Base-by-base conservation (phyloP, 2,888 invertebrate genomes). In the Parnassius apollo region DNA sequence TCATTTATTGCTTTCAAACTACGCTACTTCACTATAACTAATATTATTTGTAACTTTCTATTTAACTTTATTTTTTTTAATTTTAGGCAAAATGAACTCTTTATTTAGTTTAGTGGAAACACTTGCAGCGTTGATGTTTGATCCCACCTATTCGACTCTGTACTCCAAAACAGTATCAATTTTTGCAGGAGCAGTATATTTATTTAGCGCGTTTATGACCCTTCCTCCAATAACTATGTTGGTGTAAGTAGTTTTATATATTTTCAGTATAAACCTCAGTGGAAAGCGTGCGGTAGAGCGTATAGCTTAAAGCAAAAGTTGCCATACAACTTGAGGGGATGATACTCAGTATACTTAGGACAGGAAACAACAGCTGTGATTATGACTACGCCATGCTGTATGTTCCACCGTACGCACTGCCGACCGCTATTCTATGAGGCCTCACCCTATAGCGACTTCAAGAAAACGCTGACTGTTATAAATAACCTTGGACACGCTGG, bases 41-140 rank as follows among this genome's bases (percentile, higher is more conserved):
- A 18, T 55, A 4, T 13, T 45, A 11, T 18, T 44, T 2, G 44
- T 22, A 10, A 56, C 13, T 56, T 25, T 58, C 46, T 12, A 42
- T 46, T 51, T 25, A 42, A 48, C 13, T 50, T 22, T 53, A 48
- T 18, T 44, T 51, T 11, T 54, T 18, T 56, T 13, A n/a, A 53
- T 60, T 61, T 50, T 75, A 91, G 91, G 91, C 18, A 91, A 90
- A 76, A 88, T 89, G 83, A 91, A 91, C 68, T 91, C 91, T 0
- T 66, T 91, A 1, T 88, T 91, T 75, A 91, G 91, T 61, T 67
- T 91, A 12, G 87, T 91, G 18, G 91, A 91, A 66, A 91, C 91
- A 0, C 62, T 88, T 9, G 91, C 87, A 0, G 91, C 91, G 0
- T 68, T 91, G 42, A 69, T 89, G 65, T 91, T 91, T 62, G 88